A percentile compares a stretch with the other conserved stretches of the same genome.
Conservation (phyloP, 2,797 vertebrate genomes). For the Rachycentron canadum region DNA sequence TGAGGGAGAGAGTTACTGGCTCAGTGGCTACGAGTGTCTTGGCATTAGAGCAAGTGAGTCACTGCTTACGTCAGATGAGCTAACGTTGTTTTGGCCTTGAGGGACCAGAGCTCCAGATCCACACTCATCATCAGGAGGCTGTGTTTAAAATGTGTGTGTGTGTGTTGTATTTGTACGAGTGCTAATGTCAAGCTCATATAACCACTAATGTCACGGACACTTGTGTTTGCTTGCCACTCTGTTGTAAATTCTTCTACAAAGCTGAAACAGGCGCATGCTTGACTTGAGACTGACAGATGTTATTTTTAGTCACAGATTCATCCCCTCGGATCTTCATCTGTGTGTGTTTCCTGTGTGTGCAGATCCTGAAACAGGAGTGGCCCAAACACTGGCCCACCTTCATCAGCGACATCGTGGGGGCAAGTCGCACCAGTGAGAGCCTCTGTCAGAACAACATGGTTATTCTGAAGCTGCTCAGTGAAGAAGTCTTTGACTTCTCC, state of each 20-base stretch:
- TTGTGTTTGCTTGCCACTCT: not conserved
- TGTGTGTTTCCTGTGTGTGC: constrained; percentile 34
- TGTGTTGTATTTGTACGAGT: constrained; percentile 5
- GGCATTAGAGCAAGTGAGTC: constrained; percentile 70
- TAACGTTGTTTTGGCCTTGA: constrained; percentile 56
- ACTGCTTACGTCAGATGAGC: constrained; percentile 55
- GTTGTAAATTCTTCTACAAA: not conserved
- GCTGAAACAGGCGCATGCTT: constrained; percentile 2
- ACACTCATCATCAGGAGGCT: constrained; percentile 27
- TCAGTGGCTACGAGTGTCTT: constrained; percentile 56
- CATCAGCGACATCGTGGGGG: constrained; percentile 98
- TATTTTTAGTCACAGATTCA: constrained; percentile 51
- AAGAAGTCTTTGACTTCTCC: constrained; percentile 99
- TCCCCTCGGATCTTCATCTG: constrained; percentile 1
- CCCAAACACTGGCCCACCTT: constrained; percentile 99
- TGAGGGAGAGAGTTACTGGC: constrained; percentile 15
- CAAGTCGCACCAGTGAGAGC: constrained; percentile 98
- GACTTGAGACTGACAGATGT: constrained; percentile 18
- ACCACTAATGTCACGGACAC: not conserved
- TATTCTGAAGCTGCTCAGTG: constrained; percentile 97
- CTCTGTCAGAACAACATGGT: constrained; percentile 99
- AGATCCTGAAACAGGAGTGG: constrained; percentile 99
- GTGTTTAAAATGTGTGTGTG: constrained; percentile 22
- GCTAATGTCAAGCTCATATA: too few relatives aligned
- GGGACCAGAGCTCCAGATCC: constrained; percentile 60